phyloP scores from a whole-genome alignment of 1,140 invertebrate species.

The Stenopsyche tienmushanensis region DNA sequence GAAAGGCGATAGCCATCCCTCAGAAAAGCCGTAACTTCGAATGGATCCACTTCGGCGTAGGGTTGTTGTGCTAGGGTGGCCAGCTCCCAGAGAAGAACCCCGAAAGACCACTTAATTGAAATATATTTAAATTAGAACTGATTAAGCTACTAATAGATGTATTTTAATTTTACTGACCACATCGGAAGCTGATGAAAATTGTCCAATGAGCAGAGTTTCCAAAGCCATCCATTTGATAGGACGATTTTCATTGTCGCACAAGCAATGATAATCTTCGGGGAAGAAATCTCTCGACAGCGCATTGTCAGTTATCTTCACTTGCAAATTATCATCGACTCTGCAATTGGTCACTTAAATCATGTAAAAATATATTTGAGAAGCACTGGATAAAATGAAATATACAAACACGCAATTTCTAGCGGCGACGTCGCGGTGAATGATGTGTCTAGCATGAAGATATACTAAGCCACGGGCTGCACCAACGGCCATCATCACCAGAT shows the following conservation, averaged over 20 bases:
- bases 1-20: slow-evolving; percentile 84
- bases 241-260: slow-evolving; percentile 92
- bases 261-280: slow-evolving; percentile 91
- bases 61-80: slow-evolving; percentile 86
- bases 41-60: slow-evolving; percentile 86
- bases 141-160: not conserved
- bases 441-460: slow-evolving; percentile 84
- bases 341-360: slow-evolving; percentile 25
- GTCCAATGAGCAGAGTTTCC: slow-evolving; percentile 79
- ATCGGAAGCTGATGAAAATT: slow-evolving; percentile 79
- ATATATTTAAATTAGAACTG: too few species aligned
- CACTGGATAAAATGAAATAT: slow-evolving; percentile 43
- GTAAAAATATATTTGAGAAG: not conserved
- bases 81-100: slow-evolving; percentile 92
- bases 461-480: slow-evolving; percentile 84
- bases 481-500: slow-evolving; percentile 86
- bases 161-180: slow-evolving; percentile 64
- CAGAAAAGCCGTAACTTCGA: slow-evolving; percentile 85
- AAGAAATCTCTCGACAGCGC: slow-evolving; percentile 89
- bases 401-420: slow-evolving; percentile 88
- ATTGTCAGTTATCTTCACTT: slow-evolving; percentile 86
- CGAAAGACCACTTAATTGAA: slow-evolving; percentile 85
- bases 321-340: slow-evolving; percentile 79
- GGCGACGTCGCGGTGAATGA: slow-evolving; percentile 90
- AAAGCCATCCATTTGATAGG: slow-evolving; percentile 96